phyloP scores from a whole-genome alignment of 2,888 invertebrate genomes.

The Cataglyphis livida region DNA sequence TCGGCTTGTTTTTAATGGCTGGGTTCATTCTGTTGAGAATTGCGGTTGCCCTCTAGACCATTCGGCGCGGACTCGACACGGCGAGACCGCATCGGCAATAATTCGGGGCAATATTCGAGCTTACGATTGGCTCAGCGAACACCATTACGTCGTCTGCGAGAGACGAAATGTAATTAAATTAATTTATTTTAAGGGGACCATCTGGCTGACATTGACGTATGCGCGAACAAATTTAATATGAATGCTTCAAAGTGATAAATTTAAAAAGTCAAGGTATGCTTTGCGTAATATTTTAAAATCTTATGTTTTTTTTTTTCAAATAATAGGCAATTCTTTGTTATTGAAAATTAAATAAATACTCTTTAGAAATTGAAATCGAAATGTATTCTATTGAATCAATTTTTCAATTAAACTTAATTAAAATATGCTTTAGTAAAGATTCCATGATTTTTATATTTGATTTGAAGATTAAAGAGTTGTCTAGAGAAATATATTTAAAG shows the following conservation, averaged over 20 bases:
- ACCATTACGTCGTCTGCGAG: constrained; percentile 24
- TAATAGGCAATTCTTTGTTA: not conserved
- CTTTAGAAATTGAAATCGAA: not conserved
- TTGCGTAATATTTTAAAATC: not conserved
- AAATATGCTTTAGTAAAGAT: not conserved
- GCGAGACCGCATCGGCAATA: constrained; percentile 56
- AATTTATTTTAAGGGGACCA: constrained; percentile 55
- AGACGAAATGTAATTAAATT: constrained; percentile 64
- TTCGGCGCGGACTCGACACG: constrained; percentile 31
- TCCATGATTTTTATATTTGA: not conserved
- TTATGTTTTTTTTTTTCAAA: not conserved
- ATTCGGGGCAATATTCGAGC: constrained; percentile 59
- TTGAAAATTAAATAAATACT: not conserved
- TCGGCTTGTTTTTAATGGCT: constrained; percentile 61
- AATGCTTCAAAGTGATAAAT: not conserved
- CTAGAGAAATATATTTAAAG: not conserved
- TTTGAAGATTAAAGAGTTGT: not conserved
- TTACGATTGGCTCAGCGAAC: constrained; percentile 25
- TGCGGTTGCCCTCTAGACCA: constrained; percentile 34
- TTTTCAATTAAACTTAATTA: not conserved
- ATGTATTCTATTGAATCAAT: not conserved
- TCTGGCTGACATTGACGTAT: constrained; percentile 1
- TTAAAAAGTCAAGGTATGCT: not conserved
- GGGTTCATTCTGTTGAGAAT: constrained; percentile 38
- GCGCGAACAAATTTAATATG: constrained; percentile 7